Conservation (phyloP, 23 tunicate genomes). For the Halocynthia roretzi region DNA sequence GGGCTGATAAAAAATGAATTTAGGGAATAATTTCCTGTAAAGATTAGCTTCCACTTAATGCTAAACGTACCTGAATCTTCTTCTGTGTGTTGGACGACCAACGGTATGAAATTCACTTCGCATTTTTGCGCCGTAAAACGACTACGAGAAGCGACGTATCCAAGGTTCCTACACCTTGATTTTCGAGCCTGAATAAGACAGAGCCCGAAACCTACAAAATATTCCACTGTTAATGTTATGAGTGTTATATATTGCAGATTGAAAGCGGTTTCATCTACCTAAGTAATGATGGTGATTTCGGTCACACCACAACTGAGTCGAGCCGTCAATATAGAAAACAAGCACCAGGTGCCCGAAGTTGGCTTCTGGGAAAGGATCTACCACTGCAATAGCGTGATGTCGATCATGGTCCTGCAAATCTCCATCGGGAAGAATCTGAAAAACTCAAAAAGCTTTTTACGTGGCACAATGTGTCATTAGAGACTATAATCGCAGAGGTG, state of each 20-base stretch:
- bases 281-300: not conserved
- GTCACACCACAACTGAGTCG: constrained; percentile 24
- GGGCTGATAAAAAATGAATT: not conserved
- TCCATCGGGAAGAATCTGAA: constrained; percentile 40
- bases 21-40: not conserved
- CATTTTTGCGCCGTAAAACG: constrained; percentile 29
- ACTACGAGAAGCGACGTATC: not conserved
- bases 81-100: constrained; percentile 30
- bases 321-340: constrained; percentile 45
- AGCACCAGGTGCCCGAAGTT: constrained; percentile 67
- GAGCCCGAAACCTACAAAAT: constrained; percentile 21
- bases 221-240: no score
- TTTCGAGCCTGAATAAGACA: constrained; percentile 47
- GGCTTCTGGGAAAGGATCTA: constrained; percentile 60
- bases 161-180: constrained; percentile 26
- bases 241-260: no score
- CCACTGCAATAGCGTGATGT: constrained; percentile 62
- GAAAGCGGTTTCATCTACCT: not conserved
- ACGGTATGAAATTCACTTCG: constrained; percentile 66
- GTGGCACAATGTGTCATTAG: not conserved
- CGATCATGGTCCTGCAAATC: constrained; percentile 14
- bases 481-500: not conserved
- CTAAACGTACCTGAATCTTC: constrained; percentile 5
- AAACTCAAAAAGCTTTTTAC: not conserved
- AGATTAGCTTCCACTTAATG: not conserved